Base-by-base conservation (phyloP, 1,140 invertebrate genomes). In the Drosophila kikkawai region DNA sequence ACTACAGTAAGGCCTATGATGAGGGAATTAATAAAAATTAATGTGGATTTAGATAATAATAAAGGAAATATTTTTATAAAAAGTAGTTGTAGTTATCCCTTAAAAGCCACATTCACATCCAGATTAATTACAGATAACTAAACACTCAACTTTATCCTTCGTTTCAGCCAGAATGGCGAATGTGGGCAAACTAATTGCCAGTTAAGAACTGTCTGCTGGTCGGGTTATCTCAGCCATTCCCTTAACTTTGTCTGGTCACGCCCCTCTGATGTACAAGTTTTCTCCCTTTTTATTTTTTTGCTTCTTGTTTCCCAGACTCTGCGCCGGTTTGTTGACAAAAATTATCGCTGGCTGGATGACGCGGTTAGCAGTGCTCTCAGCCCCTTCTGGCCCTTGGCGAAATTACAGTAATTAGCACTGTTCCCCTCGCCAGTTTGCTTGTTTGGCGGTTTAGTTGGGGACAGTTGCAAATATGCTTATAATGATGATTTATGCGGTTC, bases 381-480 rank as follows among this genome's bases (percentile, higher is more conserved):
- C 29, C 41, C 12, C 39, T 17, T 34, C 55, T 55, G 11, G 29
- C 34, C 26, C 44, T n/a, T 36, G 19, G 48, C 77, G 44, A 86
- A 88, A 88, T 83, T 67, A 56, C 44, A 51, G 76, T 80, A 86
- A 86, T 86, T 86, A 86, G 80, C 80, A 69, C 55, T 56, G 66
- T 19, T 48, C 9, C 39, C 39, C 22, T 22, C 36, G 17, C 15
- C n/a, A 56, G 34, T 47, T 56, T 37, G 69, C 59, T 48, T 55
- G 66, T 45, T 51, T 55, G 45, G 59, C 61, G 61, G 67, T 59
- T 70, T 64, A 34, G 51, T 55, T 32, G 32, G 41, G 56, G 50
- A 61, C 50, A 55, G 55, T 65, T 50, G 51, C 64, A 70, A 79
- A 71, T 69, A 78, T 47, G 64, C 22, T 55, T 74, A 78, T 75